Evolutionary conservation across 2,888 invertebrate species (phyloP), one percentile per base, ranked within the genome.

Genomic region (Gerris lacustris): DNA sequence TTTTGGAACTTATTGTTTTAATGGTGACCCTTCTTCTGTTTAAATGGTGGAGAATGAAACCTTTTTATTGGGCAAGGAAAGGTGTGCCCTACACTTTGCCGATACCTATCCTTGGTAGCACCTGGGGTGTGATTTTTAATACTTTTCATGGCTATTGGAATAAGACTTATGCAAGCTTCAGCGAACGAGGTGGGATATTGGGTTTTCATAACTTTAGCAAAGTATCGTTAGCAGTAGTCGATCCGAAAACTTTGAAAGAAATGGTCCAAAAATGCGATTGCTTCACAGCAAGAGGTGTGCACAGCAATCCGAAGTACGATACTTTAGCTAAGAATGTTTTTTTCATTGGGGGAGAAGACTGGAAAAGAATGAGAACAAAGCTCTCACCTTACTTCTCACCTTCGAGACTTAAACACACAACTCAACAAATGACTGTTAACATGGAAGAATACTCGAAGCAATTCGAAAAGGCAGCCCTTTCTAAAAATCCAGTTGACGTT

Each of bases 21-120:
- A 31, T 31, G 31, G 31, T 31, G 9, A 15, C 55, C 55, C 55
- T 55, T 5, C 5, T 55, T 9, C 15, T 55, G 15, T 55, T 55
- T 15, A 55, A 55, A 55, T 55, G 55, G 55, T 55, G 55, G 55
- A 55, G 55, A 55, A 55, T 55, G 55, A 55, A 55, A 55, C 55
- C 55, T 11, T 55, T 55, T 55, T 55, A 55, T 55, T 55, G 55
- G 55, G 15, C 9, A 55, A 55, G 5, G 1, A 55, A 55, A 55
- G 15, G 15, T 55, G 55, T 55, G 9, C 55, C 55, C 15, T 55
- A 15, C 55, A 55, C 1, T 4, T 9, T 55, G 9, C 55, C 55
- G 9, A 2, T 55, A 15, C 55, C 55, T 11, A 55, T 55, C 15
- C 15, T 55, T 55, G 55, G 55, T 11, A 55, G 55, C 5, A 55